Base-by-base conservation (phyloP, 2,888 invertebrate species). In the Salticus scenicus region DNA sequence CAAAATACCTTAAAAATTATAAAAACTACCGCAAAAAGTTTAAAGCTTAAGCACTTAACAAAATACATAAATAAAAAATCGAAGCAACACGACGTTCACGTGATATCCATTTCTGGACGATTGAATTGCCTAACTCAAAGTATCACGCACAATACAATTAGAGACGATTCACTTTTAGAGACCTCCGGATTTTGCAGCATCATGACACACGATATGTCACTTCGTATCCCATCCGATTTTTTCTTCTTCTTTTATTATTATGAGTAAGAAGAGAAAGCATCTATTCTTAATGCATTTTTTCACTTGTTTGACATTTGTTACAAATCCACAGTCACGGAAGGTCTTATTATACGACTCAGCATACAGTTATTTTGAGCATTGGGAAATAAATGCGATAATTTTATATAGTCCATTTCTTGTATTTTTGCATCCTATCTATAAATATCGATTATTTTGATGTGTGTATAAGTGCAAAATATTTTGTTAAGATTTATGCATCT, bases 211-310 rank as follows among this genome's bases (percentile, higher is more conserved):
- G 24, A 57, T 24, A 57, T 57, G 57, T 57, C 57, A 57, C 57
- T 57, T 24, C 24, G 24, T 17, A 24, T 57, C 57, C 24, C 57
- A 57, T 20, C 57, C 57, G 57, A n/a, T n/a, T n/a, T n/a, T n/a
- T n/a, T n/a, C n/a, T 24, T 57, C 5, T 12, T 24, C 24, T 12
- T 1, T 5, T 24, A 24, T 57, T 37, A 24, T 57, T 20, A 57
- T 57, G 57, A 20, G 57, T 2, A 14, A 12, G 7, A 17, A 47
- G 7, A 20, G 57, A 24, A 57, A 24, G 24, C 57, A 57, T 57
- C 24, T 57, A 57, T 57, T 57, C 57, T 57, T 57, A 57, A 57
- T 57, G 57, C 57, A 24, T 57, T 57, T 57, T 57, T 57, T 57
- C 24, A 24, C 24, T 57, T 24, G 17, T 57, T 57, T 57, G 1